Evolutionary conservation across 2,797 vertebrate genomes (phyloP).

Genomic region (Myotis vivesi): DNA sequence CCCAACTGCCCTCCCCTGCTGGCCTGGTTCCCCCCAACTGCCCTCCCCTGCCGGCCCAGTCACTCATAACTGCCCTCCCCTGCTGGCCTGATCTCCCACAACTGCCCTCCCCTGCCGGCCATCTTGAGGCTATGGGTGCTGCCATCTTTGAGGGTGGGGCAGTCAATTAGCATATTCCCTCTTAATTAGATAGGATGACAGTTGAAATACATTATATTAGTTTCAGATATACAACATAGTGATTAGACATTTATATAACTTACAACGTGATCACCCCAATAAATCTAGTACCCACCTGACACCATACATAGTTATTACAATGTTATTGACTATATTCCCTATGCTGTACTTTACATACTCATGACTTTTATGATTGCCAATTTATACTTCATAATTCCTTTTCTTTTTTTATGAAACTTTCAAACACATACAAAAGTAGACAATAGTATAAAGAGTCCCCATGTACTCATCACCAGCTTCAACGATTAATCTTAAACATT

Average conservation of each 20-base stretch:
- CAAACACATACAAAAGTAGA: background rate
- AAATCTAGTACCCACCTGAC: background rate
- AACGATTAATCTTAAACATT: background rate
- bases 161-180: too few relatives aligned
- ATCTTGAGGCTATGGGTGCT: too few relatives aligned
- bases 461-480: background rate
- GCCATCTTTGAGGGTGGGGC: too few relatives aligned
- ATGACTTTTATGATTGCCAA: background rate
- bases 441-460: background rate
- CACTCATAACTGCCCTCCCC: too few relatives aligned
- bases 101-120: too few relatives aligned
- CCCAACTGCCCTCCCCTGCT: too few relatives aligned
- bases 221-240: background rate
- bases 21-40: accelerated
- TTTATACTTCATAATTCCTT: background rate
- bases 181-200: background rate
- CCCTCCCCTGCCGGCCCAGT: too few relatives aligned
- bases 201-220: background rate
- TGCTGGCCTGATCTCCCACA: too few relatives aligned
- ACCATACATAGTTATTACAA: background rate
- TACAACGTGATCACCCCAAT: background rate
- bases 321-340: background rate
- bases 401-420: background rate
- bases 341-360: background rate
- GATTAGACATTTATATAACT: background rate